A percentile compares a stretch with the other conserved stretches of the same genome.
Conservation (phyloP, 2,797 vertebrate genomes). For the Austrolebias charrua region DNA sequence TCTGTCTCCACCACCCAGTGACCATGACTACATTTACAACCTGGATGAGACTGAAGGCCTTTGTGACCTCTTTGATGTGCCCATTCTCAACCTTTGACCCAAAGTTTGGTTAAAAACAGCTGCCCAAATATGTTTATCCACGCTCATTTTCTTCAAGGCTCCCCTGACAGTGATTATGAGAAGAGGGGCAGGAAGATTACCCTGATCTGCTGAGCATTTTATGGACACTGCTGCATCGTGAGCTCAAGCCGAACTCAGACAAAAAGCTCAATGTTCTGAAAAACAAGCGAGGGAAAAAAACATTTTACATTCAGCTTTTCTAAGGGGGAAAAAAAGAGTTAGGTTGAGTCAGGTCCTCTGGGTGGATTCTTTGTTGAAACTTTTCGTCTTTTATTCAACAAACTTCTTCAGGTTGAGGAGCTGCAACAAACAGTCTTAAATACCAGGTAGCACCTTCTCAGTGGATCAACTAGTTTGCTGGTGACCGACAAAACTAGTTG, state of each 20-base stretch:
- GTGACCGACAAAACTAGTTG: no score
- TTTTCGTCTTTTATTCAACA: no score
- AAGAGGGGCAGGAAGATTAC: conserved; percentile 14
- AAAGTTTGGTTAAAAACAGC: conserved; percentile 63
- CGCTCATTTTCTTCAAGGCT: conserved; percentile 29
- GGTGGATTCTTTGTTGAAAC: no score
- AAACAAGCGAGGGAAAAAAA: conserved; percentile 34
- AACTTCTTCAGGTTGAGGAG: no score
- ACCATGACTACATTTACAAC: conserved; percentile 99
- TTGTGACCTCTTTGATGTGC: conserved; percentile 97
- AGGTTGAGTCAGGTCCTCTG: no score
- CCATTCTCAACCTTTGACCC: conserved; percentile 97
- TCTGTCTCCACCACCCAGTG: conserved; percentile 92
- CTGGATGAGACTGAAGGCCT: conserved; percentile 97
- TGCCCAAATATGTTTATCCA: conserved; percentile 38
- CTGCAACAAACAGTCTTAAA: no score
- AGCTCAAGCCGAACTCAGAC: conserved; percentile 35
- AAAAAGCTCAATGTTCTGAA: conserved; percentile 38
- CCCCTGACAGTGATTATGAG: conserved; percentile 9
- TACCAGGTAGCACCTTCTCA: no score
- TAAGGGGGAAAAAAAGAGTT: conserved; percentile 20
- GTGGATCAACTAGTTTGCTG: no score
- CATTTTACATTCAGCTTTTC: conserved; percentile 51
- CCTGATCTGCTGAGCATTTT: conserved; percentile 10
- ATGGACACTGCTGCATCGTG: conserved; percentile 36